Percentiles rank a stretch among this genome's conserved stretches.
phyloP scores from a whole-genome alignment of 2,888 invertebrate species.

The Acronicta leporina region DNA sequence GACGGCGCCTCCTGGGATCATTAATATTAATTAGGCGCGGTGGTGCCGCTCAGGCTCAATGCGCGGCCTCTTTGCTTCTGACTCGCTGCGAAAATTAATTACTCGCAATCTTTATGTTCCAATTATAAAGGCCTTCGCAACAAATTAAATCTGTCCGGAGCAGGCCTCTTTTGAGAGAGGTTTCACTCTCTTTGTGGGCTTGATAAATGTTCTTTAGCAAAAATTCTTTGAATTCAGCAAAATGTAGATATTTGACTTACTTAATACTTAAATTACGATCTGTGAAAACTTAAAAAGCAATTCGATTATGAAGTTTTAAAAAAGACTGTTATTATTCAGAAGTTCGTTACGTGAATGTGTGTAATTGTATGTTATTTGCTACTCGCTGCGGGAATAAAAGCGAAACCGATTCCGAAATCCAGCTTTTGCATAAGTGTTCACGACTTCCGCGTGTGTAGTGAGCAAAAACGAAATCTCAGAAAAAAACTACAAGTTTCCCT shows the following conservation, averaged over 20 bases:
- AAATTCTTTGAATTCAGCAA: conserved; percentile 85
- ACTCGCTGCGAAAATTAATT: conserved; percentile 89
- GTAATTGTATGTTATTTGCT: conserved; percentile 84
- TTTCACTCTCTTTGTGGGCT: conserved; percentile 88
- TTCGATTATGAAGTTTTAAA: conserved; percentile 68
- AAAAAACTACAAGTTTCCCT: conserved; percentile 88
- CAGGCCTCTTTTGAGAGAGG: conserved; percentile 88
- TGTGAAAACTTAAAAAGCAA: conserved; percentile 71
- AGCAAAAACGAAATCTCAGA: conserved; percentile 84
- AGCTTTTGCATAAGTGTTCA: conserved; percentile 86
- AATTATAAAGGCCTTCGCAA: conserved; percentile 89
- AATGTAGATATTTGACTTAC: conserved; percentile 81
- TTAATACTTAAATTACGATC: conserved; percentile 82
- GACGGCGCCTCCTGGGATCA: conserved; percentile 81
- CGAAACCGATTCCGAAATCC: conserved; percentile 81
- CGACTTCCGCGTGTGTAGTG: conserved; percentile 84
- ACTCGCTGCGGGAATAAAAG: conserved; percentile 76
- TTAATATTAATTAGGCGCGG: conserved; percentile 89
- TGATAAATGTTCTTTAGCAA: conserved; percentile 87
- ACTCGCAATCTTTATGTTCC: conserved; percentile 89
- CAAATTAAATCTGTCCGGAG: conserved; percentile 89
- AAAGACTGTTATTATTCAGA: conserved; percentile 72
- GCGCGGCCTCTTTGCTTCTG: conserved; percentile 87
- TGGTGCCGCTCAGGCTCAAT: conserved; percentile 79
- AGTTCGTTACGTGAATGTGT: conserved; percentile 71